Evolutionary conservation across 2,797 vertebrate species (phyloP), one percentile per base, ranked within the genome.

Genomic region (Betta splendens): DNA sequence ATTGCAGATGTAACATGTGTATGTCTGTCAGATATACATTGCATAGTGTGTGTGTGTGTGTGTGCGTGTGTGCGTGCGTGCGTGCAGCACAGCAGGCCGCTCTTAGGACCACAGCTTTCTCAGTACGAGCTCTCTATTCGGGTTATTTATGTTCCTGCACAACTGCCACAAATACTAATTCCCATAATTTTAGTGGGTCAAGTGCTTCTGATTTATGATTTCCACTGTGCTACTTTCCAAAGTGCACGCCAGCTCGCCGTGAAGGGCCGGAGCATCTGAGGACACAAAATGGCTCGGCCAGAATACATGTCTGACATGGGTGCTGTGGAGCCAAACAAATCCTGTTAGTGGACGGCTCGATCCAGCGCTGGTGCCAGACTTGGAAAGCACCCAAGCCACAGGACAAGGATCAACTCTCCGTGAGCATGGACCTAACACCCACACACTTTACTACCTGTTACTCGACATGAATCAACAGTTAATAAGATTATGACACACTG

Each of bases 261-360:
- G 53, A 63, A 64, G 43, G 47, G 42, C 60, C 15, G 22, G 79
- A 82, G 74, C 84, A 84, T 85, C 57, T 80, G 71, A 88, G 79
- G 85, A 87, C 84, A 87, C 76, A 82, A 77, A 80, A 75, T 82
- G 80, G 79, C 84, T 37, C 62, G 48, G 59, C 72, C 63, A 69
- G 73, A 64, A 83, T 72, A 77, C 66, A 73, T 76, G 75, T 84
- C 83, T 78, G 64, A 84, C 80, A 81, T 72, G 72, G 55, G 69
- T 84, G 81, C 70, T 77, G 67, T 55, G 66, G 71, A 83, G 79
- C 79, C 75, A 82, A 85, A 86, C 84, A 85, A 89, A 89, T 85
- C 76, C 79, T 25, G 60, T 78, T 69, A 83, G 79, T 54, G 68
- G 77, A 78, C 37, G 59, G 74, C 79, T 80, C 79, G 81, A 83